A percentile compares a stretch with the other conserved stretches of the same genome.
phyloP scores from a whole-genome alignment of 2,888 invertebrate genomes.

The Branchinecta sandiegonensis region DNA sequence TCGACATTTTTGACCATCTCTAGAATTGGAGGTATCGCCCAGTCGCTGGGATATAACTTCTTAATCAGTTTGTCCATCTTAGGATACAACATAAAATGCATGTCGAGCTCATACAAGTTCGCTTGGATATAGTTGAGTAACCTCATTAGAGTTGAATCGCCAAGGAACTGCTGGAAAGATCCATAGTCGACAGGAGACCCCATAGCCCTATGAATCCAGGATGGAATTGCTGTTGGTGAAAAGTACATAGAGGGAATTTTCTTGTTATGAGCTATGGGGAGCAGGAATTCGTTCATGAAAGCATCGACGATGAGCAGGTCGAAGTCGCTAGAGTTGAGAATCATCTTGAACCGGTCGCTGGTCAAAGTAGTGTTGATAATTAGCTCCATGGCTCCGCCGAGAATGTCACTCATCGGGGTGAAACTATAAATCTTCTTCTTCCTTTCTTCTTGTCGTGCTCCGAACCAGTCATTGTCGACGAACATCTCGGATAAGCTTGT shows the following conservation, averaged over 20 bases:
- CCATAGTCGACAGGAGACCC: neutral
- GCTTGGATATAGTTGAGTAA: neutral
- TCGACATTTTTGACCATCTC: constrained; percentile 8
- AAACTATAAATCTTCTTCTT: neutral
- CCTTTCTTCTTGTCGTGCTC: constrained; percentile 10
- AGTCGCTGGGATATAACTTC: neutral
- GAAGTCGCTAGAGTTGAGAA: neutral
- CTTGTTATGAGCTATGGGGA: neutral
- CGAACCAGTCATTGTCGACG: neutral
- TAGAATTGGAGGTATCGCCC: neutral
- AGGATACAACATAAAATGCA: neutral
- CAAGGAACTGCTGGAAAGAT: neutral
- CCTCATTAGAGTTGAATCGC: neutral
- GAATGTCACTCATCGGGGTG: constrained; percentile 3
- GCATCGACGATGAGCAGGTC: neutral
- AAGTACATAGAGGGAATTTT: neutral
- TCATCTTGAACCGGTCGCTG: neutral
- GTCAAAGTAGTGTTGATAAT: constrained; percentile 1
- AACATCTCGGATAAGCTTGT: neutral
- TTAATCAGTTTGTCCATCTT: neutral
- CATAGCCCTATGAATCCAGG: neutral
- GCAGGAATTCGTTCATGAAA: constrained; percentile 8
- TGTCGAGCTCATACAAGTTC: neutral
- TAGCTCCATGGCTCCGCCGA: neutral
- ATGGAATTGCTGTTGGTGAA: neutral